Evolutionary conservation across 2,113 vertebrate species (phyloP), one percentile per base, ranked within the genome.

Genomic region (Dendropsophus ebraccatus): DNA sequence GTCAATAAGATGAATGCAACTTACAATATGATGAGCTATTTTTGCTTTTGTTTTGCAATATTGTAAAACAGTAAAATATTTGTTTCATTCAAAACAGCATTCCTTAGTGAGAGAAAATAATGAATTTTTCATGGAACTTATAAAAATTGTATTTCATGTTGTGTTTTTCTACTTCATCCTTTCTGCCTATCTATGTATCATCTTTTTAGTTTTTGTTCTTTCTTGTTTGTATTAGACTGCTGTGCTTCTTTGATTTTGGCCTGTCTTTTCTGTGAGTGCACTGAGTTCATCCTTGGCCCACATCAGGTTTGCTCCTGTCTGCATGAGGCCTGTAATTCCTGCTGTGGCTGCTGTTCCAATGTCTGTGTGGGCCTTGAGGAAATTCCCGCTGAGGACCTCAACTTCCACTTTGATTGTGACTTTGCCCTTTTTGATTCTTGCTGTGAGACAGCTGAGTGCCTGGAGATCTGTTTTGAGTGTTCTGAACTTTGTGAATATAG

Each of bases 391-490:
- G 92, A 91, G 92, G 92, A 94, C 89, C 88, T 93, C 87, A 87
- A 87, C 92, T 91, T 90, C 90, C 88, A 88, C 92, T 89, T 94
- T 88, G 92, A 95, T 92, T 93, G 93, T 49, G 84, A 89, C 89
- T 92, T 91, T 82, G 90, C 91, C 85, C 83, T 95, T 91, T 93
- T 92, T 86, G 87, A 92, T 92, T 93, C 93, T 88, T 89, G 88
- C 91, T 93, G 93, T 81, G 92, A 93, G 90, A 89, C 88, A 2
- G 87, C 88, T 0, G 89, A 92, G 90, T 91, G 88, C 81, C 94
- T 94, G 13, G 93, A 94, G 92, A 92, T 94, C 83, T 94, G 92
- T 84, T 89, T 92, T 83, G 93, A 93, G 81, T 91, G 90, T 85
- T 92, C 89, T 88, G 89, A 92, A 74, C 88, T 91, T 82, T 45